Percentiles rank a stretch among this genome's conserved stretches.
phyloP scores from a whole-genome alignment of 2,888 invertebrate species.

The Pocota personata region DNA sequence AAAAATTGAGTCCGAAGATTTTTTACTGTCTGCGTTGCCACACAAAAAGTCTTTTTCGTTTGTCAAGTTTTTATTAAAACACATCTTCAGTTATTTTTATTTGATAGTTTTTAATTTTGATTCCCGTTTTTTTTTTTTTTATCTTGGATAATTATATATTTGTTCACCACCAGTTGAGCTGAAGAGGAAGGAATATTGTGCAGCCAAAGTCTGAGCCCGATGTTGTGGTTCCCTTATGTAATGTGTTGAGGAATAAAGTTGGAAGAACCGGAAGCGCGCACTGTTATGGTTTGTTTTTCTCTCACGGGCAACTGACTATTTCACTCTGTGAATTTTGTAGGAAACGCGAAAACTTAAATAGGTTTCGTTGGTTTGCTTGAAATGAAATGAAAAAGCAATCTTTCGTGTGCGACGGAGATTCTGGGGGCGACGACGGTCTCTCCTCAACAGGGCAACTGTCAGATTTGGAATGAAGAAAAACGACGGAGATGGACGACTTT shows the following conservation, averaged over 20 bases:
- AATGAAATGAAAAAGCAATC: slow-evolving; percentile 14
- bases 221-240: slow-evolving; percentile 42
- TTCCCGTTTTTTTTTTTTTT: neutral
- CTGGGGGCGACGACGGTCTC: slow-evolving; percentile 43
- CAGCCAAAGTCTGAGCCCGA: neutral
- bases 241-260: slow-evolving; percentile 1
- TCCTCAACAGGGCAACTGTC: slow-evolving; percentile 48
- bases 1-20: slow-evolving; percentile 60
- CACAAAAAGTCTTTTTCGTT: slow-evolving; percentile 62
- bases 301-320: slow-evolving; percentile 44
- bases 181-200: neutral
- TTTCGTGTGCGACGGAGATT: slow-evolving; percentile 35
- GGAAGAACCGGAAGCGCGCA: slow-evolving; percentile 14
- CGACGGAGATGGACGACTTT: slow-evolving; percentile 1
- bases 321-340: slow-evolving; percentile 32
- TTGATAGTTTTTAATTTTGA: slow-evolving; percentile 26
- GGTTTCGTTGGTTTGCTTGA: slow-evolving; percentile 1
- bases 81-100: slow-evolving; percentile 69
- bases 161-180: slow-evolving; percentile 14
- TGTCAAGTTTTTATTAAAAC: slow-evolving; percentile 54
- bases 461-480: slow-evolving; percentile 39
- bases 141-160: neutral
- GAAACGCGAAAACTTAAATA: slow-evolving; percentile 42
- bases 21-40: slow-evolving; percentile 57
- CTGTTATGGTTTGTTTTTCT: slow-evolving; percentile 17